A percentile compares a stretch with the other conserved stretches of the same genome.
Evolutionary conservation across 2,888 invertebrate genomes (phyloP).

Genomic region (Lochmaea capreae): DNA sequence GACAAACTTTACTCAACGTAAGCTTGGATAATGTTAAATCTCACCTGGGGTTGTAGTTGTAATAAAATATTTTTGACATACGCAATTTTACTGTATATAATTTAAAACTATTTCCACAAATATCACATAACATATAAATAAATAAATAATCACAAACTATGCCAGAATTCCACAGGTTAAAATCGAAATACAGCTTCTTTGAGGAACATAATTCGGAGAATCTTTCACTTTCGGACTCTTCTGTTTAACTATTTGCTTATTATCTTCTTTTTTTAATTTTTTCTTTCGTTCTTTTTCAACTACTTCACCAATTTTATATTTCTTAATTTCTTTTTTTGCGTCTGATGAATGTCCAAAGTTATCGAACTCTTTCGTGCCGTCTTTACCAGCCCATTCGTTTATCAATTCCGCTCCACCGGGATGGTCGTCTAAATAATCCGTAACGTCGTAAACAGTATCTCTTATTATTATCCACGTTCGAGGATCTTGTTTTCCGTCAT

Average conservation of each 20-base stretch:
- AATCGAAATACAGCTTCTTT: conserved; percentile 3
- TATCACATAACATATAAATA: background rate
- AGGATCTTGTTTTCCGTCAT: conserved; percentile 70
- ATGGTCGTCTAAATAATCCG: conserved; percentile 74
- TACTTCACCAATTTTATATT: conserved; percentile 67
- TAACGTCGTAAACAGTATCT: conserved; percentile 76
- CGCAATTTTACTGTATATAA: background rate
- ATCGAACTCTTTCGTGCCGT: conserved; percentile 75
- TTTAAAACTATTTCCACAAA: background rate
- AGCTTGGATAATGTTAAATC: too few relatives aligned
- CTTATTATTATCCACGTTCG: conserved; percentile 74
- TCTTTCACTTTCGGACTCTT: conserved; percentile 13
- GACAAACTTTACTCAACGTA: too few relatives aligned
- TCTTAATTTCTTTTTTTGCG: conserved; percentile 70
- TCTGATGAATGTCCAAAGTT: conserved; percentile 76
- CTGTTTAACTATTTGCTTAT: conserved; percentile 26
- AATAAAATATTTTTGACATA: too few relatives aligned
- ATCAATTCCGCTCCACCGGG: conserved; percentile 76
- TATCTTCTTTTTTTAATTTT: conserved; percentile 43
- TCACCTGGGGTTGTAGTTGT: too few relatives aligned
- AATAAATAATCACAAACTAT: background rate
- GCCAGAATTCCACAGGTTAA: conserved; percentile 3
- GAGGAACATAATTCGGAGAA: background rate
- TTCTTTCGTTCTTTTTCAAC: conserved; percentile 42
- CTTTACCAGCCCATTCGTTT: conserved; percentile 74